Evolutionary conservation across 1,140 invertebrate genomes (phyloP), one percentile per base, ranked within the genome.

Genomic region (Vanessa atalanta): DNA sequence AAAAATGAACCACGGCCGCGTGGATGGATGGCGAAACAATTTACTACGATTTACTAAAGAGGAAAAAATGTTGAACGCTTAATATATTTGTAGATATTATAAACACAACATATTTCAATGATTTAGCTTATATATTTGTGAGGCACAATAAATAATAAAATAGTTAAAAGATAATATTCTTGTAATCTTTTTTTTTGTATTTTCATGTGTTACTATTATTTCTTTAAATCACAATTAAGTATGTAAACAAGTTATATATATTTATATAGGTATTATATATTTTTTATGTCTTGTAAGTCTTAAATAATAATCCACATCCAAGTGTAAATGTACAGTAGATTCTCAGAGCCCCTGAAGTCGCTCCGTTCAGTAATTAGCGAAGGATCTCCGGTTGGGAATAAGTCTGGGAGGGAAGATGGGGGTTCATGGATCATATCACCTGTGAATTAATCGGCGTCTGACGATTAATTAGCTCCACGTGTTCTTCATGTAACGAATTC

Each of bases 391-490:
- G 66, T 75, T 53, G 61, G 55, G 65, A 72, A 73, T 74, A 60
- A 63, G 67, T 64, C 51, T 57, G 47, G 51, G 68, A 72, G 31
- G 69, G 48, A 65, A 68, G 71, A 69, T 23, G 65, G 73, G 80
- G 78, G 79, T 75, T 75, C 81, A 83, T 83, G 85, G 84, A 89
- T 90, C 86, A 92, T 91, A 90, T 90, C 88, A 91, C 88, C 85
- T 89, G 87, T 81, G 87, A 88, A 92, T 93, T 93, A 93, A 91
- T 92, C 83, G 91, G 79, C 79, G 82, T 84, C 83, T 88, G 88
- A 90, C 90, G 91, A 93, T 93, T 92, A 89, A 93, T 92, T 88
- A 91, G 72, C 70, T 82, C 79, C 86, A 76, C 74, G 74, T 76
- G 69, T 57, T 76, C 20, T 15, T 37, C n/a, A 48, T 65, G 64